Percentiles rank a stretch among this genome's conserved stretches.
Conservation (phyloP, 2,113 vertebrate genomes). For the Rhinolophus ferrumequinum region DNA sequence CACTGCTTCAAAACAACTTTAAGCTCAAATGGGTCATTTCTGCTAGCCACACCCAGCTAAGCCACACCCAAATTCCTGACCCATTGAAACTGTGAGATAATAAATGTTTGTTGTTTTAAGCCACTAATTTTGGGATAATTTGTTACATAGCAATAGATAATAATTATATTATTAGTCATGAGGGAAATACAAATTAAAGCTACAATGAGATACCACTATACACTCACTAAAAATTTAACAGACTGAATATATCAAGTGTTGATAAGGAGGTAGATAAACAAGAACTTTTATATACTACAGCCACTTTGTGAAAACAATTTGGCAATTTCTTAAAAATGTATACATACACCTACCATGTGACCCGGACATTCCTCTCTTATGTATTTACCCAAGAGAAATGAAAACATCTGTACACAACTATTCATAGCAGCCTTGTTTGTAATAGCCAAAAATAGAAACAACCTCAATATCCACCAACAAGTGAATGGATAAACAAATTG, state of each 20-base stretch:
- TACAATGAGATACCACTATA: not conserved
- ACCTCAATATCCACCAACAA: not conserved
- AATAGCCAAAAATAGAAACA: not conserved
- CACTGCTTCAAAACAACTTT: not conserved
- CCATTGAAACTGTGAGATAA: constrained; percentile 11
- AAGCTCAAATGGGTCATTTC: constrained; percentile 20
- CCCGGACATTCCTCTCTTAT: not conserved
- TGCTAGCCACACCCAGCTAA: not conserved
- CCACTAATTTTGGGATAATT: constrained; percentile 19
- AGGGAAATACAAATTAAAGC: constrained; percentile 25
- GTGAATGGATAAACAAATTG: not conserved
- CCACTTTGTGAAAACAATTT: not conserved
- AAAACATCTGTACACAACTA: not conserved
- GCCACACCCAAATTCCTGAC: not conserved
- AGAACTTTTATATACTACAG: not conserved
- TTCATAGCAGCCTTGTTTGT: not conserved
- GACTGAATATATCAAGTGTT: not conserved
- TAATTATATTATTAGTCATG: constrained; percentile 8
- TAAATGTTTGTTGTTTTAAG: constrained; percentile 37
- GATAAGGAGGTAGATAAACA: not conserved
- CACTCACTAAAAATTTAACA: constrained; percentile 27
- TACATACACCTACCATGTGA: not conserved
- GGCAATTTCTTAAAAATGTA: not conserved
- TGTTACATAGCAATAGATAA: constrained; percentile 26
- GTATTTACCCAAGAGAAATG: not conserved